Base-by-base conservation (phyloP, 2,113 vertebrate genomes). In the Raja brachyura region DNA sequence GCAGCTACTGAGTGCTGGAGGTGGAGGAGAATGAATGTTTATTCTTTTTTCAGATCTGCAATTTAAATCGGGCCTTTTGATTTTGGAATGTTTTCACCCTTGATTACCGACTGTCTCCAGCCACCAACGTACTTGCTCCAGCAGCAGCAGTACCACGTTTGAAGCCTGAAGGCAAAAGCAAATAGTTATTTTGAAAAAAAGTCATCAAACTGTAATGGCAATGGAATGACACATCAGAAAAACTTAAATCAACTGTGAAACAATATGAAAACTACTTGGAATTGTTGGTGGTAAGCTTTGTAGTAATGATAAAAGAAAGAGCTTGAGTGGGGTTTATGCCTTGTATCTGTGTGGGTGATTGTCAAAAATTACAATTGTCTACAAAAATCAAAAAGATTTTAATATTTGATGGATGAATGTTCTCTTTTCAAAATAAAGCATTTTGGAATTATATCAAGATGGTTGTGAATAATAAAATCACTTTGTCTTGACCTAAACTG, bases 31-130 rank as follows among this genome's bases (percentile, higher is more conserved):
- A 48, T 48, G 39, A 48, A 48, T 48, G 39, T 48, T 48, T 66
- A 4, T 66, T 66, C 7, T 66, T 39, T 81, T 81, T 81, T 54
- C 39, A 22, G 9, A 81, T 48, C 13, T 85, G 54, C 25, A 4
- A 28, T 85, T 85, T 85, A 85, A 85, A 85, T 85, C 54, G 10
- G 22, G 54, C 56, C 56, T 85, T 59, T 85, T 85, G 54, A 85
- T 85, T 11, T 56, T 85, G 54, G 25, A 54, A 61, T 85, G 59
- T 85, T 85, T 59, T 85, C 9, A 11, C 25, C 81, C 81, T 85
- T 56, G 20, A 28, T 56, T 54, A 9, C 56, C 54, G 56, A 48
- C 79, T 83, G 14, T 48, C 20, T 83, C 10, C 56, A 25, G 10
- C 79, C 48, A 54, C 8, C 20, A 54, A 83, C 48, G 25, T 56